Evolutionary conservation across 2,888 invertebrate genomes (phyloP), one percentile per base, ranked within the genome.

Genomic region (Tenthredo scrophulariae): DNA sequence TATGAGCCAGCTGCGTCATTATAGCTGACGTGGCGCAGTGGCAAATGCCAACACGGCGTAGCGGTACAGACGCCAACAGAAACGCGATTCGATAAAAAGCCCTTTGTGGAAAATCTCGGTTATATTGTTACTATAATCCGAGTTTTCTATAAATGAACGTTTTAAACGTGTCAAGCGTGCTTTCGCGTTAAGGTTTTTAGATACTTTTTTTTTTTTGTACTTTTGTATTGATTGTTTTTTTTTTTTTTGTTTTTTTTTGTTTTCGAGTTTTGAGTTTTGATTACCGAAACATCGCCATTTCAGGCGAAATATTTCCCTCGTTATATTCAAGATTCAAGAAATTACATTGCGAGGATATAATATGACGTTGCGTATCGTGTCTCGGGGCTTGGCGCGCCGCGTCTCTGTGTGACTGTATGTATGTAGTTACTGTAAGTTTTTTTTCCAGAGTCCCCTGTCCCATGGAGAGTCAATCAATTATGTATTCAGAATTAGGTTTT

Each of bases 11-110:
- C 88, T 74, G 72, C 89, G 90, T 92, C 92, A 91, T 91, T 88
- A 87, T 88, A 85, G 89, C 88, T 89, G 90, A 92, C 91, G 92
- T 91, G 92, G 91, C 90, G 46, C 67, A 40, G 83, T 50, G 67
- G 83, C 83, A 70, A 83, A 83, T 83, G 83, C 83, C 67, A 83
- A 83, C 46, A 67, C 62, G 67, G 46, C 40, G 50, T 79, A 37
- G 46, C 15, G 29, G 83, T 67, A 70, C 33, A 46, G 33, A 83
- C 65, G 83, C 83, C 65, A 70, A 26, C 46, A 70, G 70, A 70
- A 83, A 83, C 80, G 80, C 80, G 67, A 83, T 80, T 50, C 46
- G 54, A 77, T 50, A 77, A 58, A 46, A 83, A 67, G 67, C 46
- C 43, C 65, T 22, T 46, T 46, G 83, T 67, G 43, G 18, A 67